Evolutionary conservation across 1,140 invertebrate species (phyloP), one percentile per base, ranked within the genome.

Genomic region (Drosophila leontia): DNA sequence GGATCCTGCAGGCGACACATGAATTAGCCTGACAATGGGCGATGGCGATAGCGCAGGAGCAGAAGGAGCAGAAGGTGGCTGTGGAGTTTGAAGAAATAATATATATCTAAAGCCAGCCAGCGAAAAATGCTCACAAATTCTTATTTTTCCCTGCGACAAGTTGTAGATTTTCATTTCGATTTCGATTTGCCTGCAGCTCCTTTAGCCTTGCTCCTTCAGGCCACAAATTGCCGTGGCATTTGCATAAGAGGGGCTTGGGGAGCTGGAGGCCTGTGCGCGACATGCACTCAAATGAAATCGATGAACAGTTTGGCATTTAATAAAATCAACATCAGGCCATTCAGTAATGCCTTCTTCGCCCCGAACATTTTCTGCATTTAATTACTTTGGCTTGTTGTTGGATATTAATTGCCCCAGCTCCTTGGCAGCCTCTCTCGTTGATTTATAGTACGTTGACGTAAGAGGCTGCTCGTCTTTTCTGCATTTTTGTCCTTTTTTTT

Each of bases 131-230:
- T 42, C 12, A 58, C 44, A 26, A 59, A 42, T 56, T 74, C 17
- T 29, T 65, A 58, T 65, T 58, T 44, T 42, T n/a, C 3, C 26
- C 19, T 4, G 26, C 53, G 35, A 82, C 85, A 88, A 84, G 80
- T 88, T 90, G 84, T 85, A 82, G 85, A 88, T 90, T 88, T 90
- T 90, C 67, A 82, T 87, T 83, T 78, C 74, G 83, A 90, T 87
- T 86, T 78, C 67, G 77, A 82, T 79, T 83, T 79, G 71, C 65
- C 47, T 75, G 48, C 70, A 55, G 42, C 47, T 60, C 55, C 62
- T 61, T 50, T 26, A 3, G 26, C 7, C 55, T 4, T 23, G 53
- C 65, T 62, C 60, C 62, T 61, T 50, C 53, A 60, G 39, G 53
- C 75, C 80, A 75, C 81, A 77, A 80, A 63, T 82, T 75, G 79